Base-by-base conservation (phyloP, 2,113 vertebrate species). In the Speoplatyrhinus poulsoni region DNA sequence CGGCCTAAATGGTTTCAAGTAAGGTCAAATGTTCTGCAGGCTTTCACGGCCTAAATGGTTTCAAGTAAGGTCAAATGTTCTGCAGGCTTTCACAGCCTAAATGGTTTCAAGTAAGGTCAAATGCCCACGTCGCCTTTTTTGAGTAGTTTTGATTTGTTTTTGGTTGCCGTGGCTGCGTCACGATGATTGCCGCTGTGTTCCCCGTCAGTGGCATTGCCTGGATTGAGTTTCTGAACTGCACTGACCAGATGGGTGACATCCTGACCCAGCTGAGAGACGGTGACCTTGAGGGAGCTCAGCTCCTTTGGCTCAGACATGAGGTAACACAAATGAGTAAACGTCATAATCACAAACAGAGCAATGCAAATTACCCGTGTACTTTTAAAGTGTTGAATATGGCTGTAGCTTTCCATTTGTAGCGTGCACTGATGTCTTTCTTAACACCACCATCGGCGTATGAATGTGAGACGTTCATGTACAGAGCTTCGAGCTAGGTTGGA, bases 281-380 rank as follows among this genome's bases (percentile, higher is more conserved):
- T 69, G 94, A 97, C 76, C 78, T 97, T 32, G 83, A 85, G 61
- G 94, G 94, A 69, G 96, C 96, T 0, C 96, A 98, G 33, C 95
- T 95, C 80, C 92, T 99, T 72, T 99, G 98, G 98, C 93, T 98
- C n/a, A 90, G 96, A 81, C 93, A 95, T 46, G 94, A 95, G 95
- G 98, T 98, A 88, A 91, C 12, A 47, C n/a, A 57, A 47, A 32
- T 15, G 9, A 26, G 36, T 56, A 41, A 41, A 41, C 36, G 5
- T 41, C 36, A 41, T 8, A 41, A 8, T 41, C 36, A 41, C 36
- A 5, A 1, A 41, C 36, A 41, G 36, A 41, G 5, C 36, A 41
- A 3, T 41, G 7, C 36, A 41, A 41, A 41, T 41, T 41, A 41
- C 36, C 36, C 7, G 36, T 8, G 36, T 41, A 8, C 36, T 5